Evolutionary conservation across 1,140 invertebrate genomes (phyloP), one percentile per base, ranked within the genome.

Genomic region (Parasteatoda tepidariorum): DNA sequence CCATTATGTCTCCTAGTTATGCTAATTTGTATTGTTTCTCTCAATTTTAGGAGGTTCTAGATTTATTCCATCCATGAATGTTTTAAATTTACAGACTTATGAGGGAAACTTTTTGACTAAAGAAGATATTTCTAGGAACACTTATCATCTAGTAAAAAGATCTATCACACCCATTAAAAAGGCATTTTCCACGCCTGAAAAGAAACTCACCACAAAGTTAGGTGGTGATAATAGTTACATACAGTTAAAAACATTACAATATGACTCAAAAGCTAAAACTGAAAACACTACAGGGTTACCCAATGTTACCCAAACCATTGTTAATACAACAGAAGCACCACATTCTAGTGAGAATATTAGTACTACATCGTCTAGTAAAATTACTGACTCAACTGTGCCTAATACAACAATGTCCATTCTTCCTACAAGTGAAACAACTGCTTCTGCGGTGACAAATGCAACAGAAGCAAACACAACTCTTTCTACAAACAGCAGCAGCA

Each of bases 61-160:
- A n/a, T 75, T 62, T 11, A 62, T 15, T 75, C 73, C 73, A 34
- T 75, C 73, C 73, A 75, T 38, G 22, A 57, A 28, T 55, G 5
- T 61, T 26, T 38, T 75, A 62, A 75, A 62, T 62, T 18, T 75
- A 62, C 73, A 75, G 31, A 18, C 33, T 34, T 15, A 34, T 75
- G 73, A 75, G 38, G 73, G 73, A 28, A 75, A 57, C n/a, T 75
- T 57, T 48, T 24, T 75, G 18, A n/a, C 55, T 38, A 48, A 75
- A 41, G 33, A 30, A 24, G 55, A 75, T 28, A 24, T 61, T 2
- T 38, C 33, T 62, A 75, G 55, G 34, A 75, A 55, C 38, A 24
- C 26, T 9, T 75, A 75, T 28, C 73, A 75, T 62, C 13, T 75
- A 15, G 15, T 38, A 13, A 75, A 75, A 75, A 62, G 73, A 62